Evolutionary conservation across 2,113 vertebrate genomes (phyloP).

Genomic region (Lethenteron camtschaticum): DNA sequence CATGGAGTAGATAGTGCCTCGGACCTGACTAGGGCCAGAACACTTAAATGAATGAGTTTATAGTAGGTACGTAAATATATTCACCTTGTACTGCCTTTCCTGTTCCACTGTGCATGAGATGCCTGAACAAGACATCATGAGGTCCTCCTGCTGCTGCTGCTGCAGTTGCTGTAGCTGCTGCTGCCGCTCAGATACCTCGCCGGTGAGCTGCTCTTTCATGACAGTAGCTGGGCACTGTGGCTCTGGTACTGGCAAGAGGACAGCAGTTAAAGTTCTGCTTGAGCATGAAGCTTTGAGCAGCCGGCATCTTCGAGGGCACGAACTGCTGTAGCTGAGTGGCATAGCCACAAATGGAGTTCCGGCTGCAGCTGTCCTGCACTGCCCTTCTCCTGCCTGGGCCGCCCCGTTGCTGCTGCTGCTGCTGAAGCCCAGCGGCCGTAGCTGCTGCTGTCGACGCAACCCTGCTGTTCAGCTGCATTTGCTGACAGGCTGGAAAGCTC

Average conservation of each 20-base stretch:
- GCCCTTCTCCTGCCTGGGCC: slow-evolving; percentile 4
- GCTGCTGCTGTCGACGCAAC: background rate
- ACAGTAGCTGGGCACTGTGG: background rate
- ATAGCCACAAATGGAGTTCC: background rate
- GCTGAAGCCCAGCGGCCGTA: slow-evolving; percentile 10
- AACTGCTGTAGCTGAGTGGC: slow-evolving; percentile 12
- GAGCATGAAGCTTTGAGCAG: background rate
- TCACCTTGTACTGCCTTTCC: no score
- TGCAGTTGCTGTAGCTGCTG: slow-evolving; percentile 12
- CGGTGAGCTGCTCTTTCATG: slow-evolving; percentile 9
- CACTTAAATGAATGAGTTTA: no score
- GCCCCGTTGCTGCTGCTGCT: slow-evolving; percentile 9
- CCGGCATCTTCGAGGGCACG: slow-evolving; percentile 5
- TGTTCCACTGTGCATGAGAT: no score
- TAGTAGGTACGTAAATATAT: no score
- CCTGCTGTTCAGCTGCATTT: no score
- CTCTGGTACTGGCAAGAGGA: rapidly evolving
- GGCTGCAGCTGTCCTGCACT: background rate
- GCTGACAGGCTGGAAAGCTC: no score
- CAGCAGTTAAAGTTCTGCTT: background rate
- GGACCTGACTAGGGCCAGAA: no score
- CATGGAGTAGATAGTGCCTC: no score
- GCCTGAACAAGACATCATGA: no score
- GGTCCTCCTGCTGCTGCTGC: slow-evolving; percentile 17
- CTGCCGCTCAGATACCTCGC: slow-evolving; percentile 9